A percentile compares a stretch with the other conserved stretches of the same genome.
These are phyloP conservation scores for Cephus pulcher DNA, from an alignment of 2,888 invertebrate genomes.

Conservation along the genomic window DNA sequence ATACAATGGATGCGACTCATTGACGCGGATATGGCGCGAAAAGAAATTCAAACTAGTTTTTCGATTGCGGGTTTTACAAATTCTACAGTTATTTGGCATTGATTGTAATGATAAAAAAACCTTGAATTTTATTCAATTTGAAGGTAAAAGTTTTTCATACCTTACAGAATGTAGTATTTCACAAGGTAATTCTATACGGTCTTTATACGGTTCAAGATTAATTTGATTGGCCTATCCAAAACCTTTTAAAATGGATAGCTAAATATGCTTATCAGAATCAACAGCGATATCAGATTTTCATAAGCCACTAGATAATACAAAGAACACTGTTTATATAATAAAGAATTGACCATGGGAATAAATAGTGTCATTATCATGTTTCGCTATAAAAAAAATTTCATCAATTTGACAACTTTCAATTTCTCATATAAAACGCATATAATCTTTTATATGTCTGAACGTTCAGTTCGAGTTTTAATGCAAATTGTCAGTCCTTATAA, in stretches of 20 bases:
- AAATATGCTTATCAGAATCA: not conserved
- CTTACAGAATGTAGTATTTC: not conserved
- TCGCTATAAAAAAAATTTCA: not conserved
- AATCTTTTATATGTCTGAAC: not conserved
- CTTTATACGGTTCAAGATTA: not conserved
- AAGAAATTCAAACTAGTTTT: not conserved
- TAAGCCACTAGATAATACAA: not conserved
- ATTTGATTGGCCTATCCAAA: not conserved
- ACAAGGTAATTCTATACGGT: not conserved
- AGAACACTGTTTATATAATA: not conserved
- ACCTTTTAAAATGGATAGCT: not conserved
- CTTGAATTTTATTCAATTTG: not conserved
- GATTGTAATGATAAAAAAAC: not conserved
- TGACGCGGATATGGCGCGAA: not conserved
- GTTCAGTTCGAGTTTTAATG: not conserved
- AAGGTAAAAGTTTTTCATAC: not conserved
- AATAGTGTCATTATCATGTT: not conserved
- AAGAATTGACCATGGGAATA: not conserved
- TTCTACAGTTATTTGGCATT: not conserved
- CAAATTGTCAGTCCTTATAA: not conserved
- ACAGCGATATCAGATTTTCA: not conserved
- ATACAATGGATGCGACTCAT: not conserved
- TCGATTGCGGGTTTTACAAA: not conserved
- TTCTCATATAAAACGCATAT: not conserved
- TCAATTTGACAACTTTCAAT: not conserved